These are phyloP conservation scores for Charaxes varanes DNA, from an alignment of 1,140 invertebrate genomes.

Conservation along the genomic window DNA sequence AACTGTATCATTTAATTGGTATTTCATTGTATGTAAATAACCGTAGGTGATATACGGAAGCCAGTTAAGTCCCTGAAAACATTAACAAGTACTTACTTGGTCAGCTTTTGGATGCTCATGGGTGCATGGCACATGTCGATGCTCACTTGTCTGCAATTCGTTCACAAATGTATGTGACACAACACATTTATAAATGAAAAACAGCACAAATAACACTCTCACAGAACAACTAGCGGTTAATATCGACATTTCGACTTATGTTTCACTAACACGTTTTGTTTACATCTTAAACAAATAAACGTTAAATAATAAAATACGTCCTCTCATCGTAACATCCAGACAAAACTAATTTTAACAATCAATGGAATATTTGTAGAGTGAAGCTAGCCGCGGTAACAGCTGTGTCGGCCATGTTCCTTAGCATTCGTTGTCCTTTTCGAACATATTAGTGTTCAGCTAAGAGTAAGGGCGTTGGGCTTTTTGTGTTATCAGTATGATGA, in stretches of 20 bases:
- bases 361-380: slow-evolving; percentile 8
- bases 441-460: neutral
- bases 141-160: slow-evolving; percentile 38
- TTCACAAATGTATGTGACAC: slow-evolving; percentile 32
- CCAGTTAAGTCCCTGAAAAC: too few relatives aligned
- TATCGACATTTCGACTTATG: slow-evolving; percentile 30
- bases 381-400: slow-evolving; percentile 9
- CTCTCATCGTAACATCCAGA: neutral
- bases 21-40: too few relatives aligned
- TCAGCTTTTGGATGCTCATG: slow-evolving; percentile 59
- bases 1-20: too few relatives aligned
- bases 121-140: slow-evolving; percentile 47
- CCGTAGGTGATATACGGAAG: too few relatives aligned
- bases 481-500: slow-evolving; percentile 15
- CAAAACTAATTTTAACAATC: slow-evolving; percentile 9
- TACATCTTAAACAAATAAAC: slow-evolving; percentile 44
- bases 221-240: slow-evolving; percentile 19
- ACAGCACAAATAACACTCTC: slow-evolving; percentile 30
- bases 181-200: slow-evolving; percentile 30
- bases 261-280: slow-evolving; percentile 47
- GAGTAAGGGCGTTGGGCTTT: neutral
- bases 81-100: slow-evolving; percentile 38
- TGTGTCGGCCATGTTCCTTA: slow-evolving; percentile 9
- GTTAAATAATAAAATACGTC: slow-evolving; percentile 2
- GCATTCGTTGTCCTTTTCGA: neutral